phyloP scores from a whole-genome alignment of 2,113 vertebrate species.

The Phylloscopus whistleri region DNA sequence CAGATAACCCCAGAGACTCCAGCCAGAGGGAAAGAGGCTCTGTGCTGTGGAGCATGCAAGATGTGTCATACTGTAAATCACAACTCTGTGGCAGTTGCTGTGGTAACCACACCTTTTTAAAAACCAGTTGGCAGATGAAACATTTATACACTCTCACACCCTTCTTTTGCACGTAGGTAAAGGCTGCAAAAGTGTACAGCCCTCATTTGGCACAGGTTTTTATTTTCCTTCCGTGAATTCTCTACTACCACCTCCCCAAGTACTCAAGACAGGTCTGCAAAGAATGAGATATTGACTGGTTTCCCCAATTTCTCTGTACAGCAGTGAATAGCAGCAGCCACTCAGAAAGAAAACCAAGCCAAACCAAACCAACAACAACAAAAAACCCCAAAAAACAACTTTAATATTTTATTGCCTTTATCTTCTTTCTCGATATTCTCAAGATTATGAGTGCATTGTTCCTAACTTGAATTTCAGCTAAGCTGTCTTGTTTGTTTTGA shows the following conservation, averaged over 20 bases:
- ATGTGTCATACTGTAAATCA: not conserved
- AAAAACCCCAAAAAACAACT: not conserved
- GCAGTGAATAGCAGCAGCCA: not conserved
- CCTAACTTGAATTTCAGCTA: not conserved
- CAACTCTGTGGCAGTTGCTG: not conserved
- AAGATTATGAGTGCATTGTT: not conserved
- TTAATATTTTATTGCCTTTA: not conserved
- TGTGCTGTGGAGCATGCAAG: not conserved
- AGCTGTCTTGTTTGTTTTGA: not conserved
- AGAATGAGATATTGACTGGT: not conserved
- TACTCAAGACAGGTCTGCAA: not conserved
- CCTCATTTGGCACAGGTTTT: not conserved
- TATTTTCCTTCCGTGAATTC: not conserved
- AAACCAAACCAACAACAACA: no score
- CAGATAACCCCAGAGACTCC: not conserved
- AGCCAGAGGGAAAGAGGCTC: not conserved
- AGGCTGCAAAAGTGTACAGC: not conserved
- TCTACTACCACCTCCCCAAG: not conserved
- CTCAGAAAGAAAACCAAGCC: not conserved
- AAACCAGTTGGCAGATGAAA: not conserved
- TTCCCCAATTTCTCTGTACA: not conserved
- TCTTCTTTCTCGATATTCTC: not conserved
- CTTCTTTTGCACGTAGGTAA: not conserved
- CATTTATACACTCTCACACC: not conserved
- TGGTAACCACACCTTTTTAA: slow-evolving; percentile 21